phyloP scores from a whole-genome alignment of 2,797 vertebrate genomes.

The Pipistrellus pygmaeus region DNA sequence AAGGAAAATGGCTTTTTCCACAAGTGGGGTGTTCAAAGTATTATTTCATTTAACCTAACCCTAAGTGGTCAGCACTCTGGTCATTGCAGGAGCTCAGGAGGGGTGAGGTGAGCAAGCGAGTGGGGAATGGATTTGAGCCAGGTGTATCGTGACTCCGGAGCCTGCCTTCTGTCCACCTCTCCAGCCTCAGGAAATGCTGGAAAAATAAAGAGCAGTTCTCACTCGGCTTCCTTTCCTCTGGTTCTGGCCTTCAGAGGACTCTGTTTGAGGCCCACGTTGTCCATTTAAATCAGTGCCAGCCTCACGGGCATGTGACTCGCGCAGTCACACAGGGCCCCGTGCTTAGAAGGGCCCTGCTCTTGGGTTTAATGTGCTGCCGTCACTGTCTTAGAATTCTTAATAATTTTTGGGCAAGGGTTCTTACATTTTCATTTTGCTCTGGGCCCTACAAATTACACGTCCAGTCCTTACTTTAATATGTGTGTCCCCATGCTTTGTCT shows the following conservation, averaged over 20 bases:
- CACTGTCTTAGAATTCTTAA: neutral
- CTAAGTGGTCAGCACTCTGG: neutral
- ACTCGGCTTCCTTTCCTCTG: neutral
- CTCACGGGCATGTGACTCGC: neutral
- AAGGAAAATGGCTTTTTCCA: neutral
- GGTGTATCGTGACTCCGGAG: neutral
- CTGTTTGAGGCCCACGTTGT: constrained; percentile 13
- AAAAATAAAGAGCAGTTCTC: neutral
- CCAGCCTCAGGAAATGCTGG: neutral
- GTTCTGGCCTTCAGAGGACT: neutral
- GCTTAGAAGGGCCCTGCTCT: neutral
- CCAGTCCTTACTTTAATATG: neutral
- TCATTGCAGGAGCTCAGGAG: neutral
- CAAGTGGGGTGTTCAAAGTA: neutral
- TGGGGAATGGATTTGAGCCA: neutral
- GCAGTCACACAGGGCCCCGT: neutral
- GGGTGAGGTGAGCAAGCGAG: neutral
- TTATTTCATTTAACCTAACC: neutral
- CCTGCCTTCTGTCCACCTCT: constrained; percentile 27
- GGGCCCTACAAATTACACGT: no score
- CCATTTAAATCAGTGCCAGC: neutral
- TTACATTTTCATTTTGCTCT: neutral
- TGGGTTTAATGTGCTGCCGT: neutral
- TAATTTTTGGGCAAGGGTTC: neutral
- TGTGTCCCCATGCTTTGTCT: neutral